Evolutionary conservation across 2,113 vertebrate genomes (phyloP).

Genomic region (Chaetorhynchus papuensis): DNA sequence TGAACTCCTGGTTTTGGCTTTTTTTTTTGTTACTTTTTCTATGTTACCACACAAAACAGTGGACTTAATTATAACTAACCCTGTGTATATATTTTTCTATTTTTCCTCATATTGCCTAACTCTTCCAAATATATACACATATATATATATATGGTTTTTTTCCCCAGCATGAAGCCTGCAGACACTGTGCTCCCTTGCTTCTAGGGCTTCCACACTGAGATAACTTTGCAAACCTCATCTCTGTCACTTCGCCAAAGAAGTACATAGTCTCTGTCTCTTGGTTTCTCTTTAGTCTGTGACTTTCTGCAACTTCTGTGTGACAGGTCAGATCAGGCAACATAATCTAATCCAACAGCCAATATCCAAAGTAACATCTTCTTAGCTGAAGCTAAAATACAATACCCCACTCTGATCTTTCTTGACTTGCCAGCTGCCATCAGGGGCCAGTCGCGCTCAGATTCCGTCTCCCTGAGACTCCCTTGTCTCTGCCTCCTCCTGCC

Average conservation of each 20-base stretch:
- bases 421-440: background rate
- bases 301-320: background rate
- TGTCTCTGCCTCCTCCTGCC: background rate
- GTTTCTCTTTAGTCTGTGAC: background rate
- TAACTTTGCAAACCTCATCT: background rate
- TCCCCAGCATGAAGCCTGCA: background rate
- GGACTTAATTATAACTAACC: background rate
- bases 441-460: background rate
- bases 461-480: background rate
- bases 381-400: background rate
- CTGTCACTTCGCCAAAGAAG: background rate
- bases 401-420: background rate
- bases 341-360: background rate
- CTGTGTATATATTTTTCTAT: background rate
- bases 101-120: background rate
- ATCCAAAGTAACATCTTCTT: background rate
- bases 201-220: background rate
- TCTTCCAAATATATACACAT: background rate
- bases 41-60: background rate
- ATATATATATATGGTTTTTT: fast-evolving
- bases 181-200: background rate
- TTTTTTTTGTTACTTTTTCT: background rate
- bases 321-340: background rate
- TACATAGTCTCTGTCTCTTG: background rate
- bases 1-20: background rate